phyloP scores from a whole-genome alignment of 2,888 invertebrate genomes.

The Phalangium opilio region DNA sequence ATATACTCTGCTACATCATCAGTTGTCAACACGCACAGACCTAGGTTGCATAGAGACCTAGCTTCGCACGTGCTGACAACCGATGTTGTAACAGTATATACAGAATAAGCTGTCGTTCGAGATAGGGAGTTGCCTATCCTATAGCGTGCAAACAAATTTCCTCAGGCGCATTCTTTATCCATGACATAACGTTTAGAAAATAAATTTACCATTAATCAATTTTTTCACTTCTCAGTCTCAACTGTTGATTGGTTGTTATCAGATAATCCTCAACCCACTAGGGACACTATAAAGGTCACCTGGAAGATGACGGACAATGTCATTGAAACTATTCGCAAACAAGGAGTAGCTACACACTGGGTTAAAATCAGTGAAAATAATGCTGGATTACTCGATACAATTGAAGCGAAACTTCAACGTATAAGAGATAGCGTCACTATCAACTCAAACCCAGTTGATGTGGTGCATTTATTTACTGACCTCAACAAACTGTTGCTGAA shows the following conservation, averaged over 20 bases:
- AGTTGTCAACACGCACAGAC: too few relatives aligned
- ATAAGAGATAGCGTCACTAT: constrained; percentile 15
- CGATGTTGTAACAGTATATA: too few relatives aligned
- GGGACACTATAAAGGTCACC: constrained; percentile 15
- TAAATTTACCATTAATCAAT: too few relatives aligned
- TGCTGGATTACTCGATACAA: constrained; percentile 11
- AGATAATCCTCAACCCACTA: constrained; percentile 10
- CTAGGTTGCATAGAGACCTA: too few relatives aligned
- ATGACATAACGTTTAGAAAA: too few relatives aligned
- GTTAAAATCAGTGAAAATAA: constrained; percentile 7
- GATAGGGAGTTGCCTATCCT: too few relatives aligned
- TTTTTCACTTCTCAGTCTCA: constrained; percentile 12
- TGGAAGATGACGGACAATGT: constrained; percentile 19
- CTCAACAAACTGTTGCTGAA: constrained; percentile 15
- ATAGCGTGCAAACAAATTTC: too few relatives aligned
- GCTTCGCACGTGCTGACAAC: too few relatives aligned
- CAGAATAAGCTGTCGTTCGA: too few relatives aligned
- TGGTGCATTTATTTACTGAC: constrained; percentile 17
- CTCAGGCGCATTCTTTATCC: too few relatives aligned
- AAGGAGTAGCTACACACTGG: constrained; percentile 12
- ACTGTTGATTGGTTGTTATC: constrained; percentile 21
- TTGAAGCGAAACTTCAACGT: constrained; percentile 12
- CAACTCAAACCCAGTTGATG: constrained; percentile 16
- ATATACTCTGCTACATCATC: too few relatives aligned
- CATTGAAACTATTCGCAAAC: constrained; percentile 11